Conservation (phyloP, 2,888 invertebrate species). For the Drosophila neonasuta region DNA sequence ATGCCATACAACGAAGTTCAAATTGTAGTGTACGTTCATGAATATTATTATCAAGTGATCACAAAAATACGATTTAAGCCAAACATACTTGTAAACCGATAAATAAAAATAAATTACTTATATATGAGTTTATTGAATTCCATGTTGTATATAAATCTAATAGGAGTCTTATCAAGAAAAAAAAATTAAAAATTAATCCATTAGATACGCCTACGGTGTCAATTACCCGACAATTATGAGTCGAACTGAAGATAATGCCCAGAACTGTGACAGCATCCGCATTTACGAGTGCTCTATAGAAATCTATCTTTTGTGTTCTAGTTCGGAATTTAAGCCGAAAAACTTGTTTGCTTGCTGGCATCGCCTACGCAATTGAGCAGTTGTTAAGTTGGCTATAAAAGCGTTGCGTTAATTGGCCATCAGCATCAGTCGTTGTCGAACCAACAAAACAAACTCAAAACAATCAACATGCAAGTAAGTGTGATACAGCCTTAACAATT, state of each 20-base stretch:
- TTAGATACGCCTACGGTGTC: slow-evolving; percentile 42
- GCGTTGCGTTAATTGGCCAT: slow-evolving; percentile 35
- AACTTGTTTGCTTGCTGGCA: slow-evolving; percentile 27
- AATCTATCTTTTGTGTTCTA: slow-evolving; percentile 46
- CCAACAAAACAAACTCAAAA: slow-evolving; percentile 25
- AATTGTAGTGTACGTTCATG: background rate
- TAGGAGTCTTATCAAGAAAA: background rate
- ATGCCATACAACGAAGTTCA: background rate
- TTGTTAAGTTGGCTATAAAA: slow-evolving; percentile 40
- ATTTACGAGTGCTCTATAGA: slow-evolving; percentile 16
- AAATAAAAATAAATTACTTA: background rate
- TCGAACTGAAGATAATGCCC: slow-evolving; percentile 32
- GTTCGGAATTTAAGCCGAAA: slow-evolving; percentile 39
- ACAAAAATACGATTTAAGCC: background rate
- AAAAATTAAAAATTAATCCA: slow-evolving; percentile 39
- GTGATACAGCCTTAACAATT: background rate
- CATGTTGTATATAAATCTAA: background rate
- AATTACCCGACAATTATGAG: slow-evolving; percentile 35
- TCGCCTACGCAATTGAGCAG: slow-evolving; percentile 30
- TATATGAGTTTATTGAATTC: background rate
- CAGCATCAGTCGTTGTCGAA: slow-evolving; percentile 48
- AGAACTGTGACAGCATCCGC: slow-evolving; percentile 53
- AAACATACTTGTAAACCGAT: background rate
- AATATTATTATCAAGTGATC: background rate
- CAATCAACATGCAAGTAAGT: slow-evolving; percentile 55